These are phyloP conservation scores for Macroglossus sobrinus DNA, from an alignment of 2,113 vertebrate genomes.

Conservation along the genomic window DNA sequence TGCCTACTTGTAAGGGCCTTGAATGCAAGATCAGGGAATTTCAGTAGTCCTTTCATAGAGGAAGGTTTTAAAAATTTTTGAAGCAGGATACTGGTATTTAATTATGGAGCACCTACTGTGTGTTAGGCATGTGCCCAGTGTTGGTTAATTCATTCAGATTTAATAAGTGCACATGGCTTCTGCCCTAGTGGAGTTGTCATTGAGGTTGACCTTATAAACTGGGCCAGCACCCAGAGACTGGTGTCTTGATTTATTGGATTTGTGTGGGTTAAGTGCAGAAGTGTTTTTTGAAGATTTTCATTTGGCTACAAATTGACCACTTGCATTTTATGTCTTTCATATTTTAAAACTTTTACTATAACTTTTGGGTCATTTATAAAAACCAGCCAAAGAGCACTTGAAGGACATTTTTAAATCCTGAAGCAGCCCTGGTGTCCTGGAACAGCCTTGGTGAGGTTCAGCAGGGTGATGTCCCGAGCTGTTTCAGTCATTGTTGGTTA, in stretches of 20 bases:
- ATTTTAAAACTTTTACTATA: background rate
- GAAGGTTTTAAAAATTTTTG: background rate
- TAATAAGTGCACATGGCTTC: background rate
- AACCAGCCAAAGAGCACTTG: background rate
- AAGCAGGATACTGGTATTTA: background rate
- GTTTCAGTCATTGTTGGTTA: background rate
- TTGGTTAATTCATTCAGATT: background rate
- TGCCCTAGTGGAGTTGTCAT: background rate
- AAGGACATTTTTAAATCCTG: background rate
- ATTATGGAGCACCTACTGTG: background rate
- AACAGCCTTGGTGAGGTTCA: background rate
- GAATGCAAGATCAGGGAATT: background rate
- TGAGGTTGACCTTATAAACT: background rate
- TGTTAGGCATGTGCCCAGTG: background rate
- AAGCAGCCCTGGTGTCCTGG: background rate
- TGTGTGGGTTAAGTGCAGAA: background rate
- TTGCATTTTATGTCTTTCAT: conserved; percentile 28
- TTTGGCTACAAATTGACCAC: background rate
- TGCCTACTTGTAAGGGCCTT: background rate
- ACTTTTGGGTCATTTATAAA: conserved; percentile 29
- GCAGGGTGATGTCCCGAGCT: background rate
- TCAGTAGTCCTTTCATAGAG: background rate
- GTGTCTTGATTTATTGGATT: background rate
- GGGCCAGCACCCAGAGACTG: background rate
- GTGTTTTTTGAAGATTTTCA: background rate